phyloP scores from a whole-genome alignment of 53 echinoderm and acorn worm genomes.

The Stichopus horrens region DNA sequence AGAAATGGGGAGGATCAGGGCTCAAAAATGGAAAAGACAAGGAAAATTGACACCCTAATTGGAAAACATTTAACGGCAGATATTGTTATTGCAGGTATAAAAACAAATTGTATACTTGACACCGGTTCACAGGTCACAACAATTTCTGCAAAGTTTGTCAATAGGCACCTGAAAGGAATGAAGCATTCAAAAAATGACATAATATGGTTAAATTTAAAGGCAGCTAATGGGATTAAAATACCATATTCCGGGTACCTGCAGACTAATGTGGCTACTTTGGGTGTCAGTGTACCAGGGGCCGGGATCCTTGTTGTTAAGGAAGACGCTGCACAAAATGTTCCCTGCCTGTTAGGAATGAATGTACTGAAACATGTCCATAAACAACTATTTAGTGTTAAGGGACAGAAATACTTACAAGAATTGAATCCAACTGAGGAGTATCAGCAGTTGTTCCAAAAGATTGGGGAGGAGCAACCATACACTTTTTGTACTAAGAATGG shows the following conservation, averaged over 20 bases:
- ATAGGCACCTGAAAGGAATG: not conserved
- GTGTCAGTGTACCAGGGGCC: not conserved
- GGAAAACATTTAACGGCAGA: not conserved
- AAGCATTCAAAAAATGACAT: not conserved
- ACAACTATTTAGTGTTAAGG: slow-evolving; percentile 7
- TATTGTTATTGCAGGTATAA: slow-evolving; percentile 18
- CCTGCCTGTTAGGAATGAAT: slow-evolving; percentile 46
- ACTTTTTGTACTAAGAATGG: slow-evolving; percentile 10
- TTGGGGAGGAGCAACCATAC: not conserved
- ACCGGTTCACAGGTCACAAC: slow-evolving; percentile 39
- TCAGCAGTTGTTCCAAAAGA: slow-evolving; percentile 6
- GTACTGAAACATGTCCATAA: not conserved
- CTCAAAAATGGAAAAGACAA: not conserved
- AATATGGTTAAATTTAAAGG: slow-evolving; percentile 23
- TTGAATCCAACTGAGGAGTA: not conserved
- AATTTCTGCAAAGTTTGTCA: slow-evolving; percentile 11
- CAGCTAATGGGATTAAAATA: not conserved
- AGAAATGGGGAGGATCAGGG: not conserved
- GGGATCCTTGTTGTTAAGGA: slow-evolving; percentile 27
- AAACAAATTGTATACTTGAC: slow-evolving; percentile 28
- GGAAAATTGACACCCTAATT: not conserved
- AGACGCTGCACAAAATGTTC: slow-evolving; percentile 5
- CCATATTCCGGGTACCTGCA: slow-evolving; percentile 5
- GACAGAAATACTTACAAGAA: slow-evolving; percentile 13
- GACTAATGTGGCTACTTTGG: not conserved